Conservation (phyloP, 2,113 vertebrate genomes). For the Anthoscopus minutus region DNA sequence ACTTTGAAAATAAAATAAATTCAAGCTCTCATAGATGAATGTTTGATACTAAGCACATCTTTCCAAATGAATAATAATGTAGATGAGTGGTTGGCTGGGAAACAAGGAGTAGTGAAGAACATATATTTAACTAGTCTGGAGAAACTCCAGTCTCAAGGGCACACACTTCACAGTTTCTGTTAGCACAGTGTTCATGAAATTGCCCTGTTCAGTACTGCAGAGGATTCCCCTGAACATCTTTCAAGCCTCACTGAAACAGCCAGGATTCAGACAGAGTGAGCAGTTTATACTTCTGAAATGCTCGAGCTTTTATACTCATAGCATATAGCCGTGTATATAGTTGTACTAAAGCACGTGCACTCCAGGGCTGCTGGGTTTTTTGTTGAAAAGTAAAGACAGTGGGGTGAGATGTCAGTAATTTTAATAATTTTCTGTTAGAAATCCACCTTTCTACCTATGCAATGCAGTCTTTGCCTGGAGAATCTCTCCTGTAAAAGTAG, state of each 20-base stretch:
- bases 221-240: background rate
- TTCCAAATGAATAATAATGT: background rate
- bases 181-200: background rate
- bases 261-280: background rate
- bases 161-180: background rate
- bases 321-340: background rate
- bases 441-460: background rate
- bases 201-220: background rate
- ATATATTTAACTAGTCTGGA: background rate
- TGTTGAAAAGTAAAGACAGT: background rate
- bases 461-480: background rate
- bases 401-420: background rate
- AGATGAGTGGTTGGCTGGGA: background rate
- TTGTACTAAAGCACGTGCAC: background rate
- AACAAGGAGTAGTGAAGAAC: background rate
- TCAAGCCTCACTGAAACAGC: background rate
- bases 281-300: background rate
- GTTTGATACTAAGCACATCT: background rate
- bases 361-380: background rate
- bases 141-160: background rate
- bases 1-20: background rate
- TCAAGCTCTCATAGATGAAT: background rate
- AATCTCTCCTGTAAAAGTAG: background rate
- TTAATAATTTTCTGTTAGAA: background rate
- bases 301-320: background rate